Conservation (phyloP, 2,797 vertebrate genomes). For the Ataeniobius toweri region DNA sequence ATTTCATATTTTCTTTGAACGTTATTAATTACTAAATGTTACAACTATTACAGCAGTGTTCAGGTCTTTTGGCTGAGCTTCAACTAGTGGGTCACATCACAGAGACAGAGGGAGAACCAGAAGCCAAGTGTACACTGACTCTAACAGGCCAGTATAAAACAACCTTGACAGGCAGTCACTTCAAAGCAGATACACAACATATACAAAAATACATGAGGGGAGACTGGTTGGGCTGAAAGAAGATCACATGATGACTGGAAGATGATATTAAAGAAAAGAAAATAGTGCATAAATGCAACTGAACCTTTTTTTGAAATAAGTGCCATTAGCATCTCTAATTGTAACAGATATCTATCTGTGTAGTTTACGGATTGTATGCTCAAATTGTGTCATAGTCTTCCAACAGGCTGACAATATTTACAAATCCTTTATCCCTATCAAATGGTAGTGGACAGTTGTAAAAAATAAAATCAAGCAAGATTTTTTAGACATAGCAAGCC, state of each 20-base stretch:
- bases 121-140: not conserved
- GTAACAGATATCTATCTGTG: not conserved
- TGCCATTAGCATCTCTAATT: not conserved
- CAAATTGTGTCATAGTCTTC: not conserved
- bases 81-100: not conserved
- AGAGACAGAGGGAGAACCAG: not conserved
- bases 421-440: not conserved
- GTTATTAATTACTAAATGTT: not conserved
- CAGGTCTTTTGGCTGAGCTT: no score
- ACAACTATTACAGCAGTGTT: not conserved
- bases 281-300: not conserved
- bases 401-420: not conserved
- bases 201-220: slow-evolving; percentile 6
- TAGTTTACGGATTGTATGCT: not conserved
- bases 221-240: slow-evolving; percentile 10
- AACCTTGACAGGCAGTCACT: slow-evolving; percentile 3
- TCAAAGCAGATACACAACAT: slow-evolving; percentile 17
- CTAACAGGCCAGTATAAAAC: not conserved
- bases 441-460: not conserved
- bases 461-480: not conserved
- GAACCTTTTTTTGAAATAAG: not conserved
- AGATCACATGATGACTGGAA: slow-evolving; percentile 2
- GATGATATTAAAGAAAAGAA: not conserved
- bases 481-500: not conserved
- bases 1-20: not conserved